Base-by-base conservation (phyloP, 2,888 invertebrate species). In the Tryphoninae sp. region DNA sequence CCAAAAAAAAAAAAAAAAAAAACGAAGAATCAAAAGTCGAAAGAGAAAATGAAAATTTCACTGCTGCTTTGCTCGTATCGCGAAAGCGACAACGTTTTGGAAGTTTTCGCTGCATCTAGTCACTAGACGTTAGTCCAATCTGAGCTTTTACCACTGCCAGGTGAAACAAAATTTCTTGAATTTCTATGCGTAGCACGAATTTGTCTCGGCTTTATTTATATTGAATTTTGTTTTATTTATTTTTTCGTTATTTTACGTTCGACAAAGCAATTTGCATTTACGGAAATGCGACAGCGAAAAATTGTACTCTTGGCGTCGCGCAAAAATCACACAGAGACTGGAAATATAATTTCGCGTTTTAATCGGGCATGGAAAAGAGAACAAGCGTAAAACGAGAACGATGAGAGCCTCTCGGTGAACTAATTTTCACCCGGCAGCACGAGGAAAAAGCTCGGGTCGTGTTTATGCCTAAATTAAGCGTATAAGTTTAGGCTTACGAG, bases 41-140 rank as follows among this genome's bases (percentile, higher is more conserved):
- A 33, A 49, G 45, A 51, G 23, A 53, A 65, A 59, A 23, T 68
- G 40, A 51, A 51, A 33, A 61, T 67, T 65, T 80, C 59, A 75
- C 55, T 71, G 26, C 55, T 76, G 69, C 81, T 81, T 58, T 59
- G 58, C 53, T 19, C 67, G 81, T 81, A 67, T 73, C 72, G 65
- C 64, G 62, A 42, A 53, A 22, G 45, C 78, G 74, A 84, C 33
- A 33, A 69, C 69, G 58, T 75, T 76, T 33, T 78, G 68, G 53
- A 80, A 78, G 85, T 87, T 88, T 88, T 89, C 87, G 89, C 88
- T 89, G 86, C 84, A 86, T 90, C 90, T 90, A 90, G 90, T 90
- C 90, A 90, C 83, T 90, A 90, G 89, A 86, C 86, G 75, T 87
- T 90, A 86, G 85, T 85, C 84, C 53, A 76, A 77, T 80, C 67